These are phyloP conservation scores for Scaptomyza cyrtandrae DNA, from an alignment of 2,888 invertebrate species.

Conservation along the genomic window DNA sequence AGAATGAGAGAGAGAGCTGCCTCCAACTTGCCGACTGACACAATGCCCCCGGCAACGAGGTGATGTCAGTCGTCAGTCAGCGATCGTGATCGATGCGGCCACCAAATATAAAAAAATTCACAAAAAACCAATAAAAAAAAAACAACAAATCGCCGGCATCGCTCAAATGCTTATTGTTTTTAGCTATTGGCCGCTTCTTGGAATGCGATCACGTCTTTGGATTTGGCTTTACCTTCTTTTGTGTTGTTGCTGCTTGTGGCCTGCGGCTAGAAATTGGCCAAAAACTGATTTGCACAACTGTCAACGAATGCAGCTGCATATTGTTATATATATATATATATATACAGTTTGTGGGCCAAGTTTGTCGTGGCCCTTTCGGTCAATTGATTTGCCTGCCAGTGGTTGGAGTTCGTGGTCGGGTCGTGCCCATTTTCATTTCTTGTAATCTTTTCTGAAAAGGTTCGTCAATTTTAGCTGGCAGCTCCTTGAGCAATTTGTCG, in stretches of 20 bases:
- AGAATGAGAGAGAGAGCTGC: conserved; percentile 9
- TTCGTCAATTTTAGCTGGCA: conserved; percentile 43
- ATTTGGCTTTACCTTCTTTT: conserved; percentile 12
- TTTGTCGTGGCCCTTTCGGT: conserved; percentile 65
- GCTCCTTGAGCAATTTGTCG: conserved; percentile 54
- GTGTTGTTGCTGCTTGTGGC: conserved; percentile 20
- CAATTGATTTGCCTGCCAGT: conserved; percentile 64
- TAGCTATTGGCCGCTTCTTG: conserved; percentile 51
- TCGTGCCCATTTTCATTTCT: conserved; percentile 45
- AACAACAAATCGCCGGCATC: conserved; percentile 23
- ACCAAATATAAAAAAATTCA: conserved; percentile 33
- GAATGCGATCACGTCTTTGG: conserved; percentile 71
- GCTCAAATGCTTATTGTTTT: conserved; percentile 43
- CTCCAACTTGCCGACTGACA: conserved; percentile 41
- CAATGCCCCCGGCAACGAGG: conserved; percentile 45
- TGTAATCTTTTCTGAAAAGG: conserved; percentile 19
- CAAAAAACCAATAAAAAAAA: not conserved
- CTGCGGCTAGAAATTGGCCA: conserved; percentile 71
- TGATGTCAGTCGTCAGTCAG: conserved; percentile 69
- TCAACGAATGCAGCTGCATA: conserved; percentile 70
- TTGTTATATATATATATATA: conserved; percentile 11
- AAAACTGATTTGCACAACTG: conserved; percentile 66
- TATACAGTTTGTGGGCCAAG: conserved; percentile 49
- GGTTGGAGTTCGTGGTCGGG: conserved; percentile 39
- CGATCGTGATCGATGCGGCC: conserved; percentile 74